phyloP scores from a whole-genome alignment of 2,113 vertebrate species.

The Chaenogobius annularis region DNA sequence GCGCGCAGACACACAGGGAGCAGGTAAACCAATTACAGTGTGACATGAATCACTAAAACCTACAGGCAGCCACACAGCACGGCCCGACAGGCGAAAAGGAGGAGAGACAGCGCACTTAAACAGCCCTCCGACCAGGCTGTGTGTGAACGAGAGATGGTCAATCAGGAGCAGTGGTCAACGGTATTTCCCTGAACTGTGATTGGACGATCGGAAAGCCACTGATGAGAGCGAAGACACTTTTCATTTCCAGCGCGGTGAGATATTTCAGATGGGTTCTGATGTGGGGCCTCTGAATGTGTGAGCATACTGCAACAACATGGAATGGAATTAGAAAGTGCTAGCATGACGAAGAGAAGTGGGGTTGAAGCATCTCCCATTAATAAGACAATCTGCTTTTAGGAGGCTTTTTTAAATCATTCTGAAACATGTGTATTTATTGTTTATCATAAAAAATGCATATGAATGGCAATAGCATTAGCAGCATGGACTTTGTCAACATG shows the following conservation, averaged over 20 bases:
- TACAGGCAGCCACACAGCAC: slow-evolving; percentile 60
- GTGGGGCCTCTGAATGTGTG: background rate
- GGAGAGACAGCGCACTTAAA: slow-evolving; percentile 35
- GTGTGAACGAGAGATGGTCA: slow-evolving; percentile 54
- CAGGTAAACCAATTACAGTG: slow-evolving; percentile 78
- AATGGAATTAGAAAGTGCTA: background rate
- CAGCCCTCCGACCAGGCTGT: slow-evolving; percentile 18
- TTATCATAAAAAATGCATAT: background rate
- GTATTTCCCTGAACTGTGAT: slow-evolving; percentile 29
- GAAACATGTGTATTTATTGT: background rate
- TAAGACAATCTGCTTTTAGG: background rate
- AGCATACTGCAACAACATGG: background rate
- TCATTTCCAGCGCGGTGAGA: slow-evolving; percentile 20
- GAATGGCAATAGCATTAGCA: background rate
- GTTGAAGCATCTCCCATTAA: background rate
- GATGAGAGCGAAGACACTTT: slow-evolving; percentile 31
- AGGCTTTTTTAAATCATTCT: too few species aligned
- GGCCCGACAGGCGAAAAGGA: slow-evolving; percentile 17
- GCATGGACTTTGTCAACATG: background rate
- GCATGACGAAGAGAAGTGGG: background rate
- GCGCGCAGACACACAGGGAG: slow-evolving; percentile 73
- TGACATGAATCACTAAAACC: slow-evolving; percentile 77
- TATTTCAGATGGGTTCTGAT: background rate
- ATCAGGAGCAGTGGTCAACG: slow-evolving; percentile 40
- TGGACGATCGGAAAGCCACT: slow-evolving; percentile 44